A percentile compares a stretch with the other conserved stretches of the same genome.
phyloP scores from a whole-genome alignment of 1,140 invertebrate species.

The Nasonia longicornis region DNA sequence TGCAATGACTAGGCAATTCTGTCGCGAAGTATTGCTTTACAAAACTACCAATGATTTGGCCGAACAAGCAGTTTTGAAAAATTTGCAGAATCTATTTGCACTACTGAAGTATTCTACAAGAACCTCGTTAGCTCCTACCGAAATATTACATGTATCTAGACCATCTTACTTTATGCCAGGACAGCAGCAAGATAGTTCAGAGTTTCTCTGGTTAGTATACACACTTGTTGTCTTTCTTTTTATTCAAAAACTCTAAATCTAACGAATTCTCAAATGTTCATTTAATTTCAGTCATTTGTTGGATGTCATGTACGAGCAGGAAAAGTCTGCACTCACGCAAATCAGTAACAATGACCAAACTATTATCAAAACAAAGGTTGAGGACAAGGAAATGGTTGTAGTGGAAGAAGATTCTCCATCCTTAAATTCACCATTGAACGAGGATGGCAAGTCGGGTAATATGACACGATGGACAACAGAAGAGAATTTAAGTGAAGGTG shows the following conservation, averaged over 20 bases:
- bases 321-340: slow-evolving; percentile 63
- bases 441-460: slow-evolving; percentile 38
- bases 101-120: slow-evolving; percentile 78
- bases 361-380: slow-evolving; percentile 52
- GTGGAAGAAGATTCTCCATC: slow-evolving; percentile 43
- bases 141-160: slow-evolving; percentile 76
- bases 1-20: slow-evolving; percentile 83
- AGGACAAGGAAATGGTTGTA: slow-evolving; percentile 54
- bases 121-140: slow-evolving; percentile 76
- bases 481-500: slow-evolving; percentile 65
- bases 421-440: slow-evolving; percentile 26
- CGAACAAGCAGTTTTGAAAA: slow-evolving; percentile 72
- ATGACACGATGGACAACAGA: slow-evolving; percentile 67
- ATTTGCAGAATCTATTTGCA: slow-evolving; percentile 81
- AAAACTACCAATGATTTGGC: slow-evolving; percentile 48
- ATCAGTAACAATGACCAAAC: slow-evolving; percentile 47
- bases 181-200: slow-evolving; percentile 88
- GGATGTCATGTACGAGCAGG: slow-evolving; percentile 80
- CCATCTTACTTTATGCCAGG: slow-evolving; percentile 82
- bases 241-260: slow-evolving; percentile 10
- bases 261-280: slow-evolving; percentile 18
- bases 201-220: slow-evolving; percentile 80
- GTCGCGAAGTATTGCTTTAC: slow-evolving; percentile 64
- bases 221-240: background rate
- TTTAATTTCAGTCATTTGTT: slow-evolving; percentile 70